Percentiles rank a stretch among this genome's conserved stretches.
Conservation (phyloP, 1,140 invertebrate genomes). For the Bemisia tabaci region DNA sequence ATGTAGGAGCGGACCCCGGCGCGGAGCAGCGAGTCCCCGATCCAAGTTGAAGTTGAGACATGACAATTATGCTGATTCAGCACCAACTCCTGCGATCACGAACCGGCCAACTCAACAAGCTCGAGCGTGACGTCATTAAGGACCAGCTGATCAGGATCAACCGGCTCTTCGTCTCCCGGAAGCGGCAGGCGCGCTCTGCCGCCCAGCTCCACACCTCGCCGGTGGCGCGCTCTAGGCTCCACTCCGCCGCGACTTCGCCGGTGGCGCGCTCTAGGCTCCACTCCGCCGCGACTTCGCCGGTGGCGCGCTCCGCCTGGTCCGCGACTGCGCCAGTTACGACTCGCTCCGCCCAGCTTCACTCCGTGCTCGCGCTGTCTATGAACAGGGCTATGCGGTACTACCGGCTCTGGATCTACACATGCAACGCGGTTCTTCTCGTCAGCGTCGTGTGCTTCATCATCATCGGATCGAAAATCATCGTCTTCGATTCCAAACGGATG, state of each 20-base stretch:
- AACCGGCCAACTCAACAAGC: constrained; percentile 1
- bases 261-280: too few relatives aligned
- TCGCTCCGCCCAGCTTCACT: constrained; percentile 10
- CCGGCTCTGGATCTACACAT: constrained; percentile 83
- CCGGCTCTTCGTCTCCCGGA: neutral
- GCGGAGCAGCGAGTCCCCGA: too few relatives aligned
- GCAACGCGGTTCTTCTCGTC: constrained; percentile 70
- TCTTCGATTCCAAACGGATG: constrained; percentile 39
- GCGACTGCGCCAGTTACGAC: neutral
- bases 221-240: too few relatives aligned
- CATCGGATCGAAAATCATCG: constrained; percentile 53
- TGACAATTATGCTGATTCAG: constrained; percentile 16
- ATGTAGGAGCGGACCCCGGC: neutral
- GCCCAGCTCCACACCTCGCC: constrained; percentile 13
- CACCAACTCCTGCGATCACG: constrained; percentile 12
- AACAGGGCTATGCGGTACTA: constrained; percentile 49
- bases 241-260: too few relatives aligned
- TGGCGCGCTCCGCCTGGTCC: neutral
- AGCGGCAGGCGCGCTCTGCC: too few relatives aligned
- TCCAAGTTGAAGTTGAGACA: too few relatives aligned
- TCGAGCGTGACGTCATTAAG: too few relatives aligned
- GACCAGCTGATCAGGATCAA: neutral
- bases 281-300: neutral
- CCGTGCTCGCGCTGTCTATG: constrained; percentile 17
- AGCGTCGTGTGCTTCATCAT: constrained; percentile 66